These are phyloP conservation scores for Cenopis cana DNA, from an alignment of 2,888 invertebrate species.

Conservation along the genomic window DNA sequence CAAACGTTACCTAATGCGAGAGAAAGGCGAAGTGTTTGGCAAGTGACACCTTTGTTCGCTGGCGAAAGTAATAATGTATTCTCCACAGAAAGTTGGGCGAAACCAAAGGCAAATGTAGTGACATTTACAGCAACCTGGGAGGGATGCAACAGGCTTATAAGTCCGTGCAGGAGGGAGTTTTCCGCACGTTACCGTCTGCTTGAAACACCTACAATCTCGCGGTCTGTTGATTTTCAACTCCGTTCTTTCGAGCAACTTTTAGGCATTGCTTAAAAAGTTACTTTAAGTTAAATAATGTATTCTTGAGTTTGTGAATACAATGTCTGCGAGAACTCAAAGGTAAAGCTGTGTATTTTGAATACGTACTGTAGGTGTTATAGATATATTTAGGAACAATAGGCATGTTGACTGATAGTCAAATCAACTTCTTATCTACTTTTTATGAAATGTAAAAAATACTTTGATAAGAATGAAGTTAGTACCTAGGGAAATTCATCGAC, in stretches of 20 bases:
- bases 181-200: slow-evolving; percentile 12
- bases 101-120: slow-evolving; percentile 28
- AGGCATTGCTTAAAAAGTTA: slow-evolving; percentile 29
- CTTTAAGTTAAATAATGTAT: slow-evolving; percentile 25
- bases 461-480: too few species aligned
- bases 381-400: too few species aligned
- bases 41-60: slow-evolving; percentile 27
- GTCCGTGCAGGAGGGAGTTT: slow-evolving; percentile 27
- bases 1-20: slow-evolving; percentile 25
- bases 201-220: slow-evolving; percentile 19
- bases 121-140: slow-evolving; percentile 30
- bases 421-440: too few species aligned
- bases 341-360: background rate
- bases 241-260: slow-evolving; percentile 13
- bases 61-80: slow-evolving; percentile 38
- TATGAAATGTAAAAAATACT: too few species aligned
- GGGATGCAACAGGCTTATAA: slow-evolving; percentile 42
- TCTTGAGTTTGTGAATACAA: background rate
- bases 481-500: too few species aligned
- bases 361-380: too few species aligned
- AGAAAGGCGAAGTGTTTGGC: slow-evolving; percentile 18
- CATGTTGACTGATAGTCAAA: too few species aligned
- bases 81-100: slow-evolving; percentile 18
- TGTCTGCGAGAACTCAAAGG: background rate
- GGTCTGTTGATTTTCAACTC: slow-evolving; percentile 34